A percentile compares a stretch with the other conserved stretches of the same genome.
phyloP scores from a whole-genome alignment of 92 coral and sea anemone genomes.

The Meandrina meandrites region DNA sequence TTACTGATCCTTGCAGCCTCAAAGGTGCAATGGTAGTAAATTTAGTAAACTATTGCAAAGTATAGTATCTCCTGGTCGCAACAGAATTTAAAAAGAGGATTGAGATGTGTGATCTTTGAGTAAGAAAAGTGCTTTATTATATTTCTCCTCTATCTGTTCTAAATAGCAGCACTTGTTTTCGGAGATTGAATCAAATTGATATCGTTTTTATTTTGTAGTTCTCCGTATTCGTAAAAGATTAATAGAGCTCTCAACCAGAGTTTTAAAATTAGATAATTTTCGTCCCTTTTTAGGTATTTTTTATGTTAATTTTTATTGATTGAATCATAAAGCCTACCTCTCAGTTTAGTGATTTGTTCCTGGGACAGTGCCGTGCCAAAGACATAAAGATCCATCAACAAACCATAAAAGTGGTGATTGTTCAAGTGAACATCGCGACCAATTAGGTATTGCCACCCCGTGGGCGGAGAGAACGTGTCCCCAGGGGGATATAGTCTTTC shows the following conservation, averaged over 20 bases:
- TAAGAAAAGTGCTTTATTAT: no score
- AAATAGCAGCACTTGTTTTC: neutral
- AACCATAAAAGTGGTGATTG: constrained; percentile 30
- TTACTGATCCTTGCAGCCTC: neutral
- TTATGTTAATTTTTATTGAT: neutral
- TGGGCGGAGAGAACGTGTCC: neutral
- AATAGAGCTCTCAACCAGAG: no score
- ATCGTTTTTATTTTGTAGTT: no score
- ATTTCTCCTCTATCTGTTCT: neutral
- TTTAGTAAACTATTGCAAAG: neutral
- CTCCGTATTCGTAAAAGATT: no score
- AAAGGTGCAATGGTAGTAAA: neutral
- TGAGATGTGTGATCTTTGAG: no score
- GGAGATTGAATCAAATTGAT: no score
- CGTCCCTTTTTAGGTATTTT: neutral
- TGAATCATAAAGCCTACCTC: neutral
- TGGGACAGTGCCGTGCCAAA: constrained; percentile 28
- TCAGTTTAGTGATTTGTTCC: constrained; percentile 19
- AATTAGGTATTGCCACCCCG: constrained; percentile 2
- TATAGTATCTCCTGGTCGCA: no score
- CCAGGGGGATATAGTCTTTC: neutral
- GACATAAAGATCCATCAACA: constrained; percentile 31
- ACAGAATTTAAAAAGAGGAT: no score
- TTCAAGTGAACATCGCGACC: neutral
- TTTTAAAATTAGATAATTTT: neutral